A percentile compares a stretch with the other conserved stretches of the same genome.
phyloP scores from a whole-genome alignment of 2,113 vertebrate species.

The Prionailurus viverrinus region DNA sequence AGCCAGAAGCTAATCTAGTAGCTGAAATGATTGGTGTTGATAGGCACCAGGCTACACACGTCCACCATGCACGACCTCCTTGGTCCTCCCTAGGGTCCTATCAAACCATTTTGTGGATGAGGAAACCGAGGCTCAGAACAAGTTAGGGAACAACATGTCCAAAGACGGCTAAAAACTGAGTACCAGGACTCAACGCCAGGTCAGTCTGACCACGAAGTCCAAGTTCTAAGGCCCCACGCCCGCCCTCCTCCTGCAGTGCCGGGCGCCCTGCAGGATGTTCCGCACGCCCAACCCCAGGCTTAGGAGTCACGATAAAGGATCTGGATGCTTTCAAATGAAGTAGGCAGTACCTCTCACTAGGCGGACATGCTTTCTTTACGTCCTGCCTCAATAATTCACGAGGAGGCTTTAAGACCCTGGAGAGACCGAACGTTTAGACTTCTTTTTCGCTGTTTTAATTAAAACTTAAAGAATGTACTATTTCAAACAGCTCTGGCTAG shows the following conservation, averaged over 20 bases:
- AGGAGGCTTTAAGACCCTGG: neutral
- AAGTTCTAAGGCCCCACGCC: neutral
- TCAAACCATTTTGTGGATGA: neutral
- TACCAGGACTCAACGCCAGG: accelerated
- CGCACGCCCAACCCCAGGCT: neutral
- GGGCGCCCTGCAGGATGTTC: accelerated
- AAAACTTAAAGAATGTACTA: neutral
- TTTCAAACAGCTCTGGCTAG: neutral
- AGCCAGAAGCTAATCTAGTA: neutral
- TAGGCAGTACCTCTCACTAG: neutral
- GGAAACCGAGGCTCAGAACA: neutral
- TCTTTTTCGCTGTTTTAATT: neutral
- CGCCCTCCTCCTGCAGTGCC: neutral
- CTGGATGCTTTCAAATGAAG: neutral
- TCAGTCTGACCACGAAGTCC: neutral
- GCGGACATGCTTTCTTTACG: neutral
- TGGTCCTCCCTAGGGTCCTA: accelerated
- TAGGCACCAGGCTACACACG: accelerated
- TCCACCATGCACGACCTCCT: accelerated
- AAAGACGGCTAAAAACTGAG: accelerated
- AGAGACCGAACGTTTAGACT: neutral
- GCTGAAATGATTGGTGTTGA: neutral
- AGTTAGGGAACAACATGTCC: no score
- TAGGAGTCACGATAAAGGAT: no score
- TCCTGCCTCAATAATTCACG: neutral